Percentiles rank a stretch among this genome's conserved stretches.
These are phyloP conservation scores for Trochalopteron elliotii DNA, from an alignment of 2,113 vertebrate genomes.

Conservation along the genomic window DNA sequence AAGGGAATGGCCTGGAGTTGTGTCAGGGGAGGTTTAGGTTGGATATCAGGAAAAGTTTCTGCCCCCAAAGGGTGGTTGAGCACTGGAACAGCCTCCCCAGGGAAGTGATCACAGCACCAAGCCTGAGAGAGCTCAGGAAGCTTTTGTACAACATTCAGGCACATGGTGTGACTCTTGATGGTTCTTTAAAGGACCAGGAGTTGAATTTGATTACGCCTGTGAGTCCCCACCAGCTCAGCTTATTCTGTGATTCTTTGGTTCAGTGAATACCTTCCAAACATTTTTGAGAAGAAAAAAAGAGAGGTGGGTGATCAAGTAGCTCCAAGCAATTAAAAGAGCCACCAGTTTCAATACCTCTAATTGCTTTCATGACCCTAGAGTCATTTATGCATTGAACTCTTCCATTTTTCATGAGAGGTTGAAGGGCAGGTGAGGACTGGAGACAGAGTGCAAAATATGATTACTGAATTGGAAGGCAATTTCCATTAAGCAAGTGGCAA, in stretches of 20 bases:
- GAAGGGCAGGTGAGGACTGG: neutral
- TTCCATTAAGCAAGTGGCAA: neutral
- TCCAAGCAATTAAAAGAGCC: neutral
- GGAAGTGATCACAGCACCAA: neutral
- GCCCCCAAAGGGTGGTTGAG: rapidly evolving
- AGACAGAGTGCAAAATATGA: neutral
- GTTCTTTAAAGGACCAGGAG: neutral
- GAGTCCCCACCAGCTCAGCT: neutral
- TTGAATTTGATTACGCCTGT: neutral
- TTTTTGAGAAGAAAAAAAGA: neutral
- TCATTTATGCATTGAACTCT: neutral
- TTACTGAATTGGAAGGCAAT: neutral
- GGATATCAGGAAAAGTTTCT: neutral
- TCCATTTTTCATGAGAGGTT: neutral
- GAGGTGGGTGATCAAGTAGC: neutral
- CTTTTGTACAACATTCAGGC: neutral
- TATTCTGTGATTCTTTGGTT: neutral
- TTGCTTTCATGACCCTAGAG: neutral
- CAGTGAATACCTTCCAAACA: neutral
- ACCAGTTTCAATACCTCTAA: neutral
- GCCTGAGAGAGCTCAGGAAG: neutral
- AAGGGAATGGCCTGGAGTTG: neutral
- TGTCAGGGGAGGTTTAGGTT: neutral
- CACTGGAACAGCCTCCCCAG: neutral
- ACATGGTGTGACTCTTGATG: neutral